Evolutionary conservation across 2,888 invertebrate genomes (phyloP).

Genomic region (Tetropium fuscum): DNA sequence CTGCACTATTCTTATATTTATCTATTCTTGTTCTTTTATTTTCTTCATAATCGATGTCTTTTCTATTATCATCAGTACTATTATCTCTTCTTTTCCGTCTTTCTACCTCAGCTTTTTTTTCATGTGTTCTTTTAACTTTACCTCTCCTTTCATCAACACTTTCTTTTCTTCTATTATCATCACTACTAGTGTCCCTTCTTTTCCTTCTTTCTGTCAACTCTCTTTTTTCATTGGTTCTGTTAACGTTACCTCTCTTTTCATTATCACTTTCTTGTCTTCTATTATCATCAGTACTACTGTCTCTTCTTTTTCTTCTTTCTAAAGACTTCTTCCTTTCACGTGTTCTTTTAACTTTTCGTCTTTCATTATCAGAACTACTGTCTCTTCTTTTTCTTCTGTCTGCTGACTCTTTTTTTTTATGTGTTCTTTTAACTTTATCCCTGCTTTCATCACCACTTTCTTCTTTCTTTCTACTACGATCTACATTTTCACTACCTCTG

Average conservation of each 20-base stretch:
- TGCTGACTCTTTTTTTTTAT: neutral
- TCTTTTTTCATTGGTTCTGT: neutral
- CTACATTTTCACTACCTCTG: neutral
- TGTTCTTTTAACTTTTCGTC: no score
- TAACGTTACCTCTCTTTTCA: conserved; percentile 11
- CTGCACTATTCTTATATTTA: conserved; percentile 26
- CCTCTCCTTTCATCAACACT: conserved; percentile 36
- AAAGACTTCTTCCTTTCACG: conserved; percentile 19
- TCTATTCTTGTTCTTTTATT: conserved; percentile 35
- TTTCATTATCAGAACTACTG: no score
- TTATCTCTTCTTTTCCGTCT: neutral
- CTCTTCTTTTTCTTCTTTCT: conserved; percentile 19
- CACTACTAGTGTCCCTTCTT: neutral
- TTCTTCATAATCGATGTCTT: conserved; percentile 10
- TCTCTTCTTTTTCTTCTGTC: conserved; percentile 16
- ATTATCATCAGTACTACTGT: conserved; percentile 19
- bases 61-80: neutral
- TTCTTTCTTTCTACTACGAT: neutral
- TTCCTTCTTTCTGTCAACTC: neutral
- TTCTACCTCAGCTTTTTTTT: neutral
- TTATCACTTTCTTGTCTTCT: conserved; percentile 2
- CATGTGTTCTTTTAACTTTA: conserved; percentile 28
- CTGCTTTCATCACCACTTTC: neutral
- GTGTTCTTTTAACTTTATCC: neutral
- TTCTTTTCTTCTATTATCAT: no score